Evolutionary conservation across 2,888 invertebrate genomes (phyloP), one percentile per base, ranked within the genome.

Genomic region (Eremobia ochroleuca): DNA sequence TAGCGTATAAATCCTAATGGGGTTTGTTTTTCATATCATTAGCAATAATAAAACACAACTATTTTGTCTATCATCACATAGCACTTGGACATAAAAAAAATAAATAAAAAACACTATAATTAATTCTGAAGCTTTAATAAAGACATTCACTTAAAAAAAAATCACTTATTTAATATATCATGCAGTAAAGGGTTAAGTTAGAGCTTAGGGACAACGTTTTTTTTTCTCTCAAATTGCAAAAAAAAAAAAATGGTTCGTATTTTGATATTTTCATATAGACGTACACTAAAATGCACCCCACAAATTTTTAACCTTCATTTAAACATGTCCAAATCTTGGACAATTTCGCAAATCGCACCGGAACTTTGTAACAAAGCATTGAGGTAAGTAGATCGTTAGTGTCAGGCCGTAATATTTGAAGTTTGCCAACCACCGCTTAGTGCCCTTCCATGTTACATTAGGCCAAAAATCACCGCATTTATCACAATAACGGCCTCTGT

Each of bases 361-460:
- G n/a, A 73, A 79, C 79, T 79, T 77, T 83, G 79, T 82, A 67
- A 80, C 70, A 73, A 79, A 77, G 80, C 69, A 80, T 82, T 79
- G 84, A 82, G 82, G 85, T 82, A 31, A 25, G 43, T 65, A 67
- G 68, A 81, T 79, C 85, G 86, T 90, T 89, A 87, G 81, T 67
- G 69, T 43, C 86, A 82, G 79, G 70, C 55, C 40, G 65, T 78
- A 78, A 86, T 84, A 83, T 87, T 79, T 68, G 85, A 87, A 83
- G 77, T 79, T 85, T 71, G n/a, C 71, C 77, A 34, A 79, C 62
- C 81, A 77, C 75, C 86, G 84, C 83, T 90, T 84, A 83, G 77
- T 81, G 86, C 66, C 79, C 81, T 86, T 80, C 81, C 71, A 88
- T 88, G 89, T 87, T 77, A 87, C 90, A 87, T 90, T 89, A 89